Percentiles rank a stretch among this genome's conserved stretches.
These are phyloP conservation scores for Vulpes ferrilata DNA, from an alignment of 2,113 vertebrate genomes.

Conservation along the genomic window DNA sequence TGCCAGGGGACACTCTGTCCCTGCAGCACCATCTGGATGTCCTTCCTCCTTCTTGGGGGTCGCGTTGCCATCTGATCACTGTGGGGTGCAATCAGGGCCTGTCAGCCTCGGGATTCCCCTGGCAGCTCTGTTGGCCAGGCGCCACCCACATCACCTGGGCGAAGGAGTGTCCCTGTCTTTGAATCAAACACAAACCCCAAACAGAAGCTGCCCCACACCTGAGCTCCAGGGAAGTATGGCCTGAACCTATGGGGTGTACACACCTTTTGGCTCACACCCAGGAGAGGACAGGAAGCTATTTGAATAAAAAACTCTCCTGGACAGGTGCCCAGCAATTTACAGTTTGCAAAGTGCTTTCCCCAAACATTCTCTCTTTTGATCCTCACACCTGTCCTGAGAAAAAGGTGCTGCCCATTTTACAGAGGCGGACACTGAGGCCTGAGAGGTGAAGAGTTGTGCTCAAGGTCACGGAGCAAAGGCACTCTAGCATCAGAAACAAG, in stretches of 20 bases:
- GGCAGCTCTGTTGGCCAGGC: background rate
- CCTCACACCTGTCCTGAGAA: slow-evolving; percentile 9
- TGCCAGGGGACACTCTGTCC: background rate
- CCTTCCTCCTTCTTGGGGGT: background rate
- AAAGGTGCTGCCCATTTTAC: background rate
- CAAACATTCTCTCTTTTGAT: slow-evolving; percentile 1
- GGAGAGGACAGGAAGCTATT: background rate
- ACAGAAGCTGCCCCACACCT: slow-evolving; percentile 28
- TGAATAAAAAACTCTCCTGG: slow-evolving; percentile 1
- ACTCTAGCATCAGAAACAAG: background rate
- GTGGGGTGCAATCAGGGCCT: background rate
- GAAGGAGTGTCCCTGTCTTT: slow-evolving; percentile 67
- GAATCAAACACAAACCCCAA: slow-evolving; percentile 68
- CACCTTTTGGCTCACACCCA: background rate
- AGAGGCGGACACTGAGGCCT: background rate
- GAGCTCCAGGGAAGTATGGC: slow-evolving; percentile 3
- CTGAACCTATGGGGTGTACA: background rate
- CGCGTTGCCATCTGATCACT: background rate
- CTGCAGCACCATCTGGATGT: background rate
- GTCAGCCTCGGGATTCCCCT: slow-evolving; percentile 13
- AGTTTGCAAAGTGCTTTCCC: background rate
- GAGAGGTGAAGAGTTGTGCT: background rate
- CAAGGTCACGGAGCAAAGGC: background rate
- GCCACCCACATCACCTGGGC: background rate
- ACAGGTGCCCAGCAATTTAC: background rate